Conservation (phyloP, 1,140 invertebrate species). For the Nasonia giraulti region DNA sequence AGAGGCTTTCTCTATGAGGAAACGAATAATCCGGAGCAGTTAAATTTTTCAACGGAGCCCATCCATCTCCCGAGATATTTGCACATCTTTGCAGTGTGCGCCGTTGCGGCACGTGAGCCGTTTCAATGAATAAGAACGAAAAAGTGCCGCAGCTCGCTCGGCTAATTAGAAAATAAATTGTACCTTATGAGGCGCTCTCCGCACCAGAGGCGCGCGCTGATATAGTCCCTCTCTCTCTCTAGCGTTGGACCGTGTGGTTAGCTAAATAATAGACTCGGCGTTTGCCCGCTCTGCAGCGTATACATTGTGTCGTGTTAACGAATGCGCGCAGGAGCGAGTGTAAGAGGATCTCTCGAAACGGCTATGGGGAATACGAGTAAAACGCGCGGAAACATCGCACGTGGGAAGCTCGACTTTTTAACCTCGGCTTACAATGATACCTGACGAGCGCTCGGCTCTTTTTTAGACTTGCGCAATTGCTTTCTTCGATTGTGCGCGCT, state of each 20-base stretch:
- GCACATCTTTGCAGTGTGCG: neutral
- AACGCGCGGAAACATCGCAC: slow-evolving; percentile 12
- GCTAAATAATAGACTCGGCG: slow-evolving; percentile 43
- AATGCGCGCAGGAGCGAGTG: neutral
- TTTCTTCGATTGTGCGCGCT: neutral
- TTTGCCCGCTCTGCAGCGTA: neutral
- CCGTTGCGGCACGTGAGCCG: neutral
- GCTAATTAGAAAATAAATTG: slow-evolving; percentile 49
- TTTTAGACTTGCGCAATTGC: neutral
- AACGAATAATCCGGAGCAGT: neutral
- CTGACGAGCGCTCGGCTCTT: neutral
- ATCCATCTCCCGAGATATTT: neutral
- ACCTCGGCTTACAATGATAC: neutral
- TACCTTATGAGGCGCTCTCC: slow-evolving; percentile 10
- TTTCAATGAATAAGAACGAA: slow-evolving; percentile 25
- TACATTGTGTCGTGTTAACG: neutral
- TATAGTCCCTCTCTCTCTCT: slow-evolving; percentile 2
- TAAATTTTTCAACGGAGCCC: neutral
- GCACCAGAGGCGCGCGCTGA: neutral
- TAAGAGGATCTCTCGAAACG: slow-evolving; percentile 24
- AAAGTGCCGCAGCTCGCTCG: neutral
- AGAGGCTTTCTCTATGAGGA: neutral
- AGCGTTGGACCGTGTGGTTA: slow-evolving; percentile 2
- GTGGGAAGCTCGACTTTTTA: slow-evolving; percentile 22
- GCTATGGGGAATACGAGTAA: slow-evolving; percentile 32